Base-by-base conservation (phyloP, 2,797 vertebrate species). In the Centropyge bicolor region DNA sequence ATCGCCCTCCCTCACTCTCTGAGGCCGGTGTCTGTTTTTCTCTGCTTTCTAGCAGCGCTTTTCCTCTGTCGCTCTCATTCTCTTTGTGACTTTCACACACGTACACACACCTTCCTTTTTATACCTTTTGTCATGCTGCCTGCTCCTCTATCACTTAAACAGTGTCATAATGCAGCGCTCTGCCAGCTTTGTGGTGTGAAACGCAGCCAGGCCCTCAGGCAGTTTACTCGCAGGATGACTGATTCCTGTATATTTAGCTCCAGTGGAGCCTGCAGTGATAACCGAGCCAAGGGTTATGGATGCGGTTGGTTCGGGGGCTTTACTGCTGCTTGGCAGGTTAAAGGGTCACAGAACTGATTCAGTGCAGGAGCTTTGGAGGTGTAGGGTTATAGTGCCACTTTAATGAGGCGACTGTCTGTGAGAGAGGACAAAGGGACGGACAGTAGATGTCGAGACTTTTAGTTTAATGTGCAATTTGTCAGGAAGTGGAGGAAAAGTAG, bases 221-320 rank as follows among this genome's bases (percentile, higher is more conserved):
- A 67, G 74, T 90, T 87, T 86, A 82, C 84, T 80, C 17, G 4
- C 78, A 76, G 88, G 83, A 75, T 88, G 91, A 92, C 71, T 55
- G 84, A 83, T 78, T 87, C 77, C 69, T 81, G 78, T 94, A 92
- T 93, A 92, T 93, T 92, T 94, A 94, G 91, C 91, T 88, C 62
- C 27, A 36, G 54, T 20, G 70, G 71, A 80, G 79, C 74, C 55
- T 62, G 72, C n/a, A 54, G 77, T 22, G 63, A 81, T 86, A 85
- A 78, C 77, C 54, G 74, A 85, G 83, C 78, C 12, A 10, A 22
- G 52, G 81, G 78, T 77, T 72, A 24, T 36, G 80, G 69, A 79
- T 69, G 55, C 20, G 20, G 81, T 54, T 31, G 56, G 69, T 69
- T 43, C 14, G 5, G 35, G 35, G 73, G 86, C 70, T 91, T 92